Evolutionary conservation across 2,888 invertebrate species (phyloP).

Genomic region (Drosophila kuntzei): DNA sequence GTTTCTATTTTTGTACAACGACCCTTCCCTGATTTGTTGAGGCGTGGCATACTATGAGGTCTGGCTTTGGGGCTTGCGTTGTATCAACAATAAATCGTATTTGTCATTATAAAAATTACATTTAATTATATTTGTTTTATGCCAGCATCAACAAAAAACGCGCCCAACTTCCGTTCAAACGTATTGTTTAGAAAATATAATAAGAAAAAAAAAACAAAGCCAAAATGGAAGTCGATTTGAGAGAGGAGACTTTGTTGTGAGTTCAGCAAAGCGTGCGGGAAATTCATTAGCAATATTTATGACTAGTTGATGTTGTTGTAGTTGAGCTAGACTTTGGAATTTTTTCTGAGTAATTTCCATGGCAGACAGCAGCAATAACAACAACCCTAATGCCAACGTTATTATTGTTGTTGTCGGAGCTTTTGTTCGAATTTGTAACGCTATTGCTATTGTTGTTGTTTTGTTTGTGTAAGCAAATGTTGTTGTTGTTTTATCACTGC

Average conservation of each 20-base stretch:
- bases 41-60: conserved; percentile 33
- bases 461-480: conserved; percentile 46
- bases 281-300: conserved; percentile 83
- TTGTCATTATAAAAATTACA: conserved; percentile 81
- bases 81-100: conserved; percentile 53
- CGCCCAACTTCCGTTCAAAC: conserved; percentile 73
- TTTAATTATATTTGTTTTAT: conserved; percentile 76
- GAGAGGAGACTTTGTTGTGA: conserved; percentile 52
- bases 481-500: conserved; percentile 35
- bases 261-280: conserved; percentile 80
- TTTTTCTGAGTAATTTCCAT: conserved; percentile 72
- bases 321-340: conserved; percentile 41
- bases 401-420: conserved; percentile 60
- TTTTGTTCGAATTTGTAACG: conserved; percentile 60
- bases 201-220: conserved; percentile 39
- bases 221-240: conserved; percentile 62
- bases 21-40: not conserved
- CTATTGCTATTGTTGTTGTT: conserved; percentile 39
- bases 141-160: conserved; percentile 56
- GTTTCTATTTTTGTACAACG: conserved; percentile 17
- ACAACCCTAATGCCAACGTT: conserved; percentile 36
- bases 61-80: conserved; percentile 5
- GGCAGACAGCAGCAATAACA: conserved; percentile 35
- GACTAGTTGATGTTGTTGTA: conserved; percentile 49
- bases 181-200: conserved; percentile 18